phyloP scores from a whole-genome alignment of 1,140 invertebrate genomes.

The Aphidius ervi region DNA sequence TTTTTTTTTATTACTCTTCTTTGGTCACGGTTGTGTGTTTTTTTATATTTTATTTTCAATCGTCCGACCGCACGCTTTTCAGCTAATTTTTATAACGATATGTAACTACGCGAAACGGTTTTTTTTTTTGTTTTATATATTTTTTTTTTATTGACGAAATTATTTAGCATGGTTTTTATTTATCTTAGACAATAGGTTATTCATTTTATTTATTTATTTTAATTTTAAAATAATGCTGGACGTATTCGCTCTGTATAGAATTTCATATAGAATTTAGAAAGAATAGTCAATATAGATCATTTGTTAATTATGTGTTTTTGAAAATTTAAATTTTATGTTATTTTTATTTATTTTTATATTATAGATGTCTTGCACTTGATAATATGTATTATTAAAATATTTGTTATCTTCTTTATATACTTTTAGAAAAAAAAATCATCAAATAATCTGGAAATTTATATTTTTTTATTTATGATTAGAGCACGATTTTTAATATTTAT shows the following conservation, averaged over 20 bases:
- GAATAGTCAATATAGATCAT: constrained; percentile 8
- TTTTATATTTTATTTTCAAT: neutral
- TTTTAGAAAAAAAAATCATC: constrained; percentile 25
- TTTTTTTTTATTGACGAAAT: neutral
- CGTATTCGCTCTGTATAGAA: constrained; percentile 4
- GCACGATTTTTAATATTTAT: constrained; percentile 38
- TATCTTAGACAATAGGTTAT: constrained; percentile 4
- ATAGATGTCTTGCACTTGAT: constrained; percentile 11
- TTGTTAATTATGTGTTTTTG: constrained; percentile 1
- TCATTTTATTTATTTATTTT: neutral
- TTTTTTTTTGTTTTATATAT: too few species aligned
- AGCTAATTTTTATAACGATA: constrained; percentile 7
- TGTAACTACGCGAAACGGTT: neutral
- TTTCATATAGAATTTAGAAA: neutral
- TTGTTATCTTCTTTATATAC: neutral
- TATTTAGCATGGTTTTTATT: constrained; percentile 11
- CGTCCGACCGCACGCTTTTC: constrained; percentile 5
- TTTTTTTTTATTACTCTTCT: neutral
- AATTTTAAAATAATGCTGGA: neutral
- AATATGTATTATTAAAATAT: neutral
- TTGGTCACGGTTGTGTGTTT: neutral
- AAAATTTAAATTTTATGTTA: neutral
- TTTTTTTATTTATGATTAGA: constrained; percentile 39
- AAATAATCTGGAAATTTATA: constrained; percentile 21
- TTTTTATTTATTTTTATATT: constrained; percentile 5